phyloP scores from a whole-genome alignment of 2,113 vertebrate species.

The Toxostoma redivivum region DNA sequence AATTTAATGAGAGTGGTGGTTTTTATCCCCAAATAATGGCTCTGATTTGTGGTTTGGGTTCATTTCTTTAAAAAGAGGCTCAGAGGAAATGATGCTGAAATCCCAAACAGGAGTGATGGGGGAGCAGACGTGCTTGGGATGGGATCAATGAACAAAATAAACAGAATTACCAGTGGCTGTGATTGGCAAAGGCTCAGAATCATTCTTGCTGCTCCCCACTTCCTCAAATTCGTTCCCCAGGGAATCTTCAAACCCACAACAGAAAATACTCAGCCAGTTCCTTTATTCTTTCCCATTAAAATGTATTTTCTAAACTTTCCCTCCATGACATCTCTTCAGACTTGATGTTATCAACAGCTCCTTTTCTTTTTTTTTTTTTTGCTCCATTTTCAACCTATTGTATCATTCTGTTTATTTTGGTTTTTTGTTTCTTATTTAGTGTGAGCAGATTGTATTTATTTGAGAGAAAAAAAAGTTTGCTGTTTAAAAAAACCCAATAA shows the following conservation, averaged over 20 bases:
- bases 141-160: not conserved
- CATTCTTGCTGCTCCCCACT: not conserved
- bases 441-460: conserved; percentile 66
- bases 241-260: not conserved
- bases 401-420: not conserved
- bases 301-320: not conserved
- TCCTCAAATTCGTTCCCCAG: not conserved
- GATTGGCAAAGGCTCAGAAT: not conserved
- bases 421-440: not conserved
- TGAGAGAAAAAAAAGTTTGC: conserved; percentile 3
- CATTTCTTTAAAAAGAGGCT: not conserved
- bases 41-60: not conserved
- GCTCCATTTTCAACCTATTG: not conserved
- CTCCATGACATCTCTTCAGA: not conserved
- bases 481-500: not conserved
- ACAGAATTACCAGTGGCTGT: not conserved
- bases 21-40: not conserved
- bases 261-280: not conserved
- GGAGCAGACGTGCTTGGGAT: not conserved
- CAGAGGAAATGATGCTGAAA: not conserved
- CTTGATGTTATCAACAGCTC: not conserved
- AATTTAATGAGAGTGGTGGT: rapidly evolving
- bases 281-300: not conserved
- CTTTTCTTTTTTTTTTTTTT: not conserved
- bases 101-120: not conserved